Conservation (phyloP, 2,113 vertebrate genomes). For the Rhinoderma darwinii region DNA sequence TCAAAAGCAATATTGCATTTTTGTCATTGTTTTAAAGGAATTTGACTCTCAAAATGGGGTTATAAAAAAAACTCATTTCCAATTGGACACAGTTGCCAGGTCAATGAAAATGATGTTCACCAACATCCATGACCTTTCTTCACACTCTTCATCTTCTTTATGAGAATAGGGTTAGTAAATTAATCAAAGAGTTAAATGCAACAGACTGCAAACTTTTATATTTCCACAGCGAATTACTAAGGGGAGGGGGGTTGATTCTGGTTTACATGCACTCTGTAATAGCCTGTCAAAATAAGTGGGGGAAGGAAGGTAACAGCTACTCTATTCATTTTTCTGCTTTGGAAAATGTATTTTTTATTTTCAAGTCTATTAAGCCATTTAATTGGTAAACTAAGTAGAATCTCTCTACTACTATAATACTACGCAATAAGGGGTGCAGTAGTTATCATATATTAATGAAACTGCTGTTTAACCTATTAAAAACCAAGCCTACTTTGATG, state of each 20-base stretch:
- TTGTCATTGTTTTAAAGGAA: background rate
- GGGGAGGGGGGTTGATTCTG: constrained; percentile 1
- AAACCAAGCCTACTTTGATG: no score
- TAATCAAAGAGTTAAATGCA: constrained; percentile 18
- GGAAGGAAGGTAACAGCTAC: background rate
- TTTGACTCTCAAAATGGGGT: background rate
- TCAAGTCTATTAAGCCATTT: no score
- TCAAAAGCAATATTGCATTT: background rate
- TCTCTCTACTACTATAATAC: no score
- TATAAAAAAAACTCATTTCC: background rate
- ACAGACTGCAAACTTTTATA: background rate
- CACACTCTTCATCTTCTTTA: background rate
- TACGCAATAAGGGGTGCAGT: no score
- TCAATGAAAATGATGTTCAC: constrained; percentile 18
- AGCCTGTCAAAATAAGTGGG: background rate
- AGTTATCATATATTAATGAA: no score
- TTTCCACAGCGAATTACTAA: background rate
- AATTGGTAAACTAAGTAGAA: no score
- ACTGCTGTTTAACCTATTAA: no score
- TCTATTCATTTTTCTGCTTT: background rate
- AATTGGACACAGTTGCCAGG: background rate
- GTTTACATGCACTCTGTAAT: background rate
- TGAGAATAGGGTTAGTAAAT: constrained; percentile 29
- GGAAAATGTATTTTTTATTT: background rate
- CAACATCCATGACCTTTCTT: constrained; percentile 24